Conservation (phyloP, 92 coral and sea anemone species). For the Plumapathes pennacea region DNA sequence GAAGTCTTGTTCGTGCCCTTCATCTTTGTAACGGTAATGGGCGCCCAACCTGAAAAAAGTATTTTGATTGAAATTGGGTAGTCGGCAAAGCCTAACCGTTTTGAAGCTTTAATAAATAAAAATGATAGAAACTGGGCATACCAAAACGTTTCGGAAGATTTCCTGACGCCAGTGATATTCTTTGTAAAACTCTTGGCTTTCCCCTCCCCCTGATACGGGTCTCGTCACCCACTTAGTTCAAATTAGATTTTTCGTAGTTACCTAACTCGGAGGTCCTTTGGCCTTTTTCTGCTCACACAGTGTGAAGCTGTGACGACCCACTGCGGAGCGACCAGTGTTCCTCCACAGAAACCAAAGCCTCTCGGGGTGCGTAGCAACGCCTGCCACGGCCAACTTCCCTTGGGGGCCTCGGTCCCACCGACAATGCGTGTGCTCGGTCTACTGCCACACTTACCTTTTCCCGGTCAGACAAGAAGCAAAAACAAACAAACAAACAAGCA, state of each 20-base stretch:
- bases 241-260: no score
- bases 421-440: constrained; percentile 49
- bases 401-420: constrained; percentile 52
- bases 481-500: background rate
- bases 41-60: constrained; percentile 43
- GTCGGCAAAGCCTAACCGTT: no score
- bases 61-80: no score
- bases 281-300: constrained; percentile 14
- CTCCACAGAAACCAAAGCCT: constrained; percentile 54
- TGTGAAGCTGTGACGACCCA: constrained; percentile 62
- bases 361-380: constrained; percentile 22
- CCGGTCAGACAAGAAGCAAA: background rate
- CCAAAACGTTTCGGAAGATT: no score
- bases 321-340: constrained; percentile 49
- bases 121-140: no score
- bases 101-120: no score
- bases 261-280: constrained; percentile 31
- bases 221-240: no score
- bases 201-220: no score
- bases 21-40: constrained; percentile 21
- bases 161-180: no score
- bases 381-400: constrained; percentile 67
- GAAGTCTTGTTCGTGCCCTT: constrained; percentile 32
- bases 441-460: constrained; percentile 37
- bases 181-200: no score